Conservation (phyloP, 2,888 invertebrate genomes). For the Lepidonotus clava region DNA sequence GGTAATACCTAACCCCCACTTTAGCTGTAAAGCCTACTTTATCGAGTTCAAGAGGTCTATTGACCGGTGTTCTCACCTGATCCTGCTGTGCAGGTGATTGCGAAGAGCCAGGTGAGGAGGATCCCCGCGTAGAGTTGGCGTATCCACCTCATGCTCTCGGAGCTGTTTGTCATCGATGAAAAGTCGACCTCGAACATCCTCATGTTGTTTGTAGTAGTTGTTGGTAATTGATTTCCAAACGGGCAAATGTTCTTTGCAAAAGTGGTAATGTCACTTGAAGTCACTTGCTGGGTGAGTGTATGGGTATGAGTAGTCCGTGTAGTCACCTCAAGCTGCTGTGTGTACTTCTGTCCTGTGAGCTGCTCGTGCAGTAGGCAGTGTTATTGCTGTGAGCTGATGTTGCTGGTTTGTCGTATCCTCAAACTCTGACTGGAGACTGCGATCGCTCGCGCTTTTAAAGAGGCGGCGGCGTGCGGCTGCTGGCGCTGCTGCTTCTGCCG, state of each 20-base stretch:
- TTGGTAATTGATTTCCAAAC: too few species aligned
- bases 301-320: too few species aligned
- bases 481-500: slow-evolving; percentile 43
- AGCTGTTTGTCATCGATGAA: background rate
- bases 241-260: too few species aligned
- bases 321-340: too few species aligned
- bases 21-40: background rate
- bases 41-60: background rate
- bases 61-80: background rate
- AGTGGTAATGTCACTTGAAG: too few species aligned
- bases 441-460: slow-evolving; percentile 18
- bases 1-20: background rate
- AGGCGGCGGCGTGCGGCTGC: background rate
- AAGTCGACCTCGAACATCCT: background rate
- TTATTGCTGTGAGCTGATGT: slow-evolving; percentile 32
- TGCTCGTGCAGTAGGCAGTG: too few species aligned
- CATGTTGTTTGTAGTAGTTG: too few species aligned
- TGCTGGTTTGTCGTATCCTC: slow-evolving; percentile 27
- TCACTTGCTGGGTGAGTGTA: too few species aligned
- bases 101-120: background rate
- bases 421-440: slow-evolving; percentile 7
- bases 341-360: too few species aligned
- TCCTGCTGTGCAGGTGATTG: background rate
- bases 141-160: background rate
- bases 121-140: background rate